These are phyloP conservation scores for Melanotaenia boesemani DNA, from an alignment of 2,797 vertebrate species.

Conservation along the genomic window DNA sequence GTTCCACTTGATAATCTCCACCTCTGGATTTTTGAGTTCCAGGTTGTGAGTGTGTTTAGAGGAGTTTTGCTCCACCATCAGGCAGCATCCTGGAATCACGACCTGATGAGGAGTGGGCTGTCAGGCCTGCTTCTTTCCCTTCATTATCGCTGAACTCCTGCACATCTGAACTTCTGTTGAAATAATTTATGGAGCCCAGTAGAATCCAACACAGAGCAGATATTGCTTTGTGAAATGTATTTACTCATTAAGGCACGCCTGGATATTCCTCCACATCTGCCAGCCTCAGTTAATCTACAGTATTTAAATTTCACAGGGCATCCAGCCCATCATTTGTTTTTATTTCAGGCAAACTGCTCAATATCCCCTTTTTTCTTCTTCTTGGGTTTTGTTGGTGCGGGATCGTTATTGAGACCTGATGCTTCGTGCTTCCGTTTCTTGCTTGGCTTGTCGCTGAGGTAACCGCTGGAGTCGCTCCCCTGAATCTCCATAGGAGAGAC, in stretches of 20 bases:
- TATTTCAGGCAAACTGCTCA: slow-evolving; percentile 41
- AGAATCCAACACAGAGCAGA: not conserved
- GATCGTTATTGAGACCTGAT: slow-evolving; percentile 32
- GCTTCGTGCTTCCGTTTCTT: slow-evolving; percentile 85
- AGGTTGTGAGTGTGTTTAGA: not conserved
- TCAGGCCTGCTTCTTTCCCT: not conserved
- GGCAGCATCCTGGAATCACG: slow-evolving; percentile 43
- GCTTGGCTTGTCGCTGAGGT: slow-evolving; percentile 84
- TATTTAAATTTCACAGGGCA: slow-evolving; percentile 4
- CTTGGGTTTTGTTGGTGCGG: slow-evolving; percentile 70
- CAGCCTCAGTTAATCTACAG: not conserved
- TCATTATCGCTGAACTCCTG: not conserved
- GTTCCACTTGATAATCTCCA: not conserved
- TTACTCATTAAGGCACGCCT: slow-evolving; percentile 33
- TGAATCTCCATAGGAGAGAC: slow-evolving; percentile 60
- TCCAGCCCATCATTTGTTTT: not conserved
- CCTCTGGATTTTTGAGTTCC: not conserved
- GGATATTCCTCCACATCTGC: not conserved
- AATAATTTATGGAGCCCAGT: not conserved
- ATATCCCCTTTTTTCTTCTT: slow-evolving; percentile 75
- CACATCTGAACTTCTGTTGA: not conserved
- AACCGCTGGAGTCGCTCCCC: slow-evolving; percentile 87
- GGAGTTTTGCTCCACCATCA: slow-evolving; percentile 58
- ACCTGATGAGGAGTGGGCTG: not conserved
- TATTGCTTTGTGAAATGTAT: not conserved